Evolutionary conservation across 2,113 vertebrate genomes (phyloP).

Genomic region (Nettapus auritus): DNA sequence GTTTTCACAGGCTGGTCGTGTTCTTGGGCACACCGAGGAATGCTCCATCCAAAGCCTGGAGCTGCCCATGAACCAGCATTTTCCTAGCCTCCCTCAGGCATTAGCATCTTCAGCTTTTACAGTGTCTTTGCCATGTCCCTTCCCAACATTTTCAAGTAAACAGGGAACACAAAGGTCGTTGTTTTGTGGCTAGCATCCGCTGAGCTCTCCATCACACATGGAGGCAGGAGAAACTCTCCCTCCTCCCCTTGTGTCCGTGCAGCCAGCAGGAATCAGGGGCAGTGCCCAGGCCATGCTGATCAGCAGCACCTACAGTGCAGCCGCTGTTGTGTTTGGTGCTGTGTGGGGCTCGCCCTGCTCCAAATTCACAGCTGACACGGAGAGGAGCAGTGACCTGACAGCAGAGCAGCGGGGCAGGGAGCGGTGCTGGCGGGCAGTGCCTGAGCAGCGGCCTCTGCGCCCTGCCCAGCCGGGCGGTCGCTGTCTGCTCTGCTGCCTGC

Average conservation of each 20-base stretch:
- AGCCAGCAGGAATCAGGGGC: background rate
- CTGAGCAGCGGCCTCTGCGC: background rate
- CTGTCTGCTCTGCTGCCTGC: background rate
- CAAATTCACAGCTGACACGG: background rate
- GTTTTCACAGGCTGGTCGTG: background rate
- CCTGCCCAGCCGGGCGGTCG: background rate
- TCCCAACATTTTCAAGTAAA: background rate
- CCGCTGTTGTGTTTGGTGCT: accelerated
- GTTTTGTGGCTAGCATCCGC: background rate
- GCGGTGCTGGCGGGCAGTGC: background rate
- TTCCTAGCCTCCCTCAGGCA: background rate
- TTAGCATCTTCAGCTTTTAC: background rate
- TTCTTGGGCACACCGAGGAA: background rate
- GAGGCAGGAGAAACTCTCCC: background rate
- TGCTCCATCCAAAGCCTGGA: too few species aligned
- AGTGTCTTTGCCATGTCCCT: background rate
- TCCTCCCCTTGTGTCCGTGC: background rate
- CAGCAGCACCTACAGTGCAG: background rate
- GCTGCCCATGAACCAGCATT: background rate
- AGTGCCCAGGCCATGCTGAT: background rate
- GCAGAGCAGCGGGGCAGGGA: accelerated
- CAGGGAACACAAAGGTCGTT: background rate
- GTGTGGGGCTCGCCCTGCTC: accelerated
- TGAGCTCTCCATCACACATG: accelerated
- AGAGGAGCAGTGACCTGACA: background rate